Conservation (phyloP, 2,113 vertebrate species). For the Urocynchramus pylzowi region DNA sequence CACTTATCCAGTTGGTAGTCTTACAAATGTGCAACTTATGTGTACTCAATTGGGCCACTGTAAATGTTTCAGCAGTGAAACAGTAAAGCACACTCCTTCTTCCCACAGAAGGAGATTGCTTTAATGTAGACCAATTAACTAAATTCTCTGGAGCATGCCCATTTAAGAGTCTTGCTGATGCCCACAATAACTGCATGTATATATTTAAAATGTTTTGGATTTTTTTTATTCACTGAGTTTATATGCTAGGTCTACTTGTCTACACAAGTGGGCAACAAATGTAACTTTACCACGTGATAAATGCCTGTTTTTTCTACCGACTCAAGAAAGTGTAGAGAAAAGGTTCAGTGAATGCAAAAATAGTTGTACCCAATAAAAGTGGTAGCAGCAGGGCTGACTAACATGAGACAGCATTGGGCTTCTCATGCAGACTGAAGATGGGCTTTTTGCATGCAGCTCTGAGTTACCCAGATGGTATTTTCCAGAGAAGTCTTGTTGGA, state of each 20-base stretch:
- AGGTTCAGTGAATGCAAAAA: background rate
- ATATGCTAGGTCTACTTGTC: background rate
- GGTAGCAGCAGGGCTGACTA: background rate
- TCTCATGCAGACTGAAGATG: background rate
- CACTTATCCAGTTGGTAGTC: background rate
- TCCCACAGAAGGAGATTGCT: background rate
- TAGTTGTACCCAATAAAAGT: background rate
- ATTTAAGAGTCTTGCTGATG: background rate
- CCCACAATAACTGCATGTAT: background rate
- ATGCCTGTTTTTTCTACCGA: background rate
- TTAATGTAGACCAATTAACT: background rate
- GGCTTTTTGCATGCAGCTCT: background rate
- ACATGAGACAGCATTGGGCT: background rate
- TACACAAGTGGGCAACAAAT: background rate
- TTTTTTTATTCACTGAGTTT: background rate
- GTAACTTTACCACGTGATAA: background rate
- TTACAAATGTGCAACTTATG: background rate
- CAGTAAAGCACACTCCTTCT: background rate
- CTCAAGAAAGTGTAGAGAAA: background rate
- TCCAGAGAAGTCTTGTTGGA: background rate
- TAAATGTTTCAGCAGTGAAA: background rate
- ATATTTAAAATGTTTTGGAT: background rate
- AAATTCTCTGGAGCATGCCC: background rate
- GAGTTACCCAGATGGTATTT: background rate
- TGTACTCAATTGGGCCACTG: background rate